Evolutionary conservation across 37 sponge, comb jelly and placozoan species (phyloP), one percentile per base, ranked within the genome.

Genomic region (Lycopodina hypogea): DNA sequence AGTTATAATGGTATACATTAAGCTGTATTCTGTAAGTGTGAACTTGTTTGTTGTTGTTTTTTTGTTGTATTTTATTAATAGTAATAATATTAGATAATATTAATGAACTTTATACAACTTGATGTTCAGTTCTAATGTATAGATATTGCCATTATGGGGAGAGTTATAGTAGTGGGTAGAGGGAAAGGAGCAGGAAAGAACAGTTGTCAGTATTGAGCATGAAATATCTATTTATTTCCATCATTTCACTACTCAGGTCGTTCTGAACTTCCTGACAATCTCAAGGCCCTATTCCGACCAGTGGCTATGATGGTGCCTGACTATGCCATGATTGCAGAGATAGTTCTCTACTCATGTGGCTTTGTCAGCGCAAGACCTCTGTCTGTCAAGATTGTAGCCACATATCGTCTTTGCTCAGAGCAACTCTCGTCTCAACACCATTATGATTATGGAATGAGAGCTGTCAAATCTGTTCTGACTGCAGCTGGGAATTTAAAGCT

Each of bases 221-320:
- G n/a, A n/a, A n/a, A n/a, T n/a, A n/a, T n/a, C n/a, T n/a, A n/a
- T n/a, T n/a, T n/a, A n/a, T n/a, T n/a, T n/a, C n/a, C n/a, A n/a
- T n/a, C n/a, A n/a, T n/a, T n/a, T n/a, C n/a, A n/a, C n/a, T n/a
- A 23, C 18, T 86, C 93, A 62, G 98, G 99, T 32, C 90, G 99
- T 40, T 93, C 94, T 55, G 99, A 99, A 58, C 74, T 99, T 51
- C 99, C 99, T 19, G 99, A 99, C 64, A 99, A 99, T 68, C 83
- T 99, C 58, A 95, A 95, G 78, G 99, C 96, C 33, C 81, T 99
- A 38, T 99, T 99, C 87, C 89, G 99, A 56, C 92, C 99, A 8
- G 99, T 99, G 40, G 99, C 99, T 50, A 99, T 99, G 99, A 99
- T 99, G 99, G 99, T 99, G 42, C 99, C 99, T 28, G 99, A 99